Base-by-base conservation (phyloP, 2,797 vertebrate species). In the Novumbra hubbsi region DNA sequence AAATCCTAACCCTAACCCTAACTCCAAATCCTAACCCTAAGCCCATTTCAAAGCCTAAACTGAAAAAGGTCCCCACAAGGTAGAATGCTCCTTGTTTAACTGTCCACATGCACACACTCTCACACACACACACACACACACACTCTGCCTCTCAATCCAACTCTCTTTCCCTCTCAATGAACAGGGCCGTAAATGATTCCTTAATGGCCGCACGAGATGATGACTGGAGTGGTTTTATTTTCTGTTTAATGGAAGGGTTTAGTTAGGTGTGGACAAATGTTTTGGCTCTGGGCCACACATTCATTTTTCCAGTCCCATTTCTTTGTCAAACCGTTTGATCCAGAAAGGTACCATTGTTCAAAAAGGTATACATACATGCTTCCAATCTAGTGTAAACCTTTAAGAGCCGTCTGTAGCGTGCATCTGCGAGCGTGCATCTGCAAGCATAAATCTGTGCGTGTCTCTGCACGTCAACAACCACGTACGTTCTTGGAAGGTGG, bases 401-500 rank as follows among this genome's bases (percentile, higher is more conserved):
- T 5, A 32, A 32, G 32, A 32, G 32, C 32, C 2, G 34, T 38
- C 34, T 38, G 34, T 34, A 32, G 32, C 2, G 32, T 32, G 32
- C 5, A 5, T 32, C 2, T 32, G 32, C 5, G 32, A 15, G 21
- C 28, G 28, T 38, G 64, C 21, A 6, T 3, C 15, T 66, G 32
- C n/a, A 15, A 34, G 15, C 34, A 30, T 34, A 30, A 34, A 11
- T 34, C 28, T 65, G 63, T 34, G 16, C 17, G 28, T 34, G 38
- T 48, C 7, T 24, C 1, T 19, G 21, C 5, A 17, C 0, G n/a
- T n/a, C 12, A n/a, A 50, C 7, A 34, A 38, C 5, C 24, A 73
- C 97, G 97, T 96, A 99, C 98, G 98, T 90, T 98, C 97, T 96
- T 97, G 97, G 86, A 98, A 99, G 81, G 97, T 99, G 2, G 98